Evolutionary conservation across 2,113 vertebrate genomes (phyloP).

Genomic region (Dasypus novemcinctus): DNA sequence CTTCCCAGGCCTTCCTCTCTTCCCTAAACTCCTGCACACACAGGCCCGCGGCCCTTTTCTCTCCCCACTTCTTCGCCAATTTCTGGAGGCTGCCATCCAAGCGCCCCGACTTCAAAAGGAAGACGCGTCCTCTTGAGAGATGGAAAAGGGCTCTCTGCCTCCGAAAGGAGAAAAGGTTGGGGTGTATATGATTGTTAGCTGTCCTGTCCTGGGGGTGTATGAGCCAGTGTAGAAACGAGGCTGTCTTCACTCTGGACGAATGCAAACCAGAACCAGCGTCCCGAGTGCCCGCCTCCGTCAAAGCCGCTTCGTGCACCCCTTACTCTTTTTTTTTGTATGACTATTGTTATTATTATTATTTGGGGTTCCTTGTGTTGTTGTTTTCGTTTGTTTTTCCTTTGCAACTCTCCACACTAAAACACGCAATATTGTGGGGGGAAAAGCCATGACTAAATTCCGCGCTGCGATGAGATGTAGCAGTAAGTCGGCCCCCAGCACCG

Average conservation of each 20-base stretch:
- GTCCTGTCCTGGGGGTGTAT: constrained; percentile 71
- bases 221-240: constrained; percentile 67
- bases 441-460: too few relatives aligned
- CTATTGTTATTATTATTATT: constrained; percentile 76
- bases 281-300: constrained; percentile 76
- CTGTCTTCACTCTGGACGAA: constrained; percentile 63
- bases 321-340: constrained; percentile 74
- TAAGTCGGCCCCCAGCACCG: too few relatives aligned
- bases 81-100: constrained; percentile 71
- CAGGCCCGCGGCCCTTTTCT: background rate
- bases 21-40: constrained; percentile 36
- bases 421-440: constrained; percentile 85
- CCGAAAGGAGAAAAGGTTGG: constrained; percentile 75
- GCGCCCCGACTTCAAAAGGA: constrained; percentile 72
- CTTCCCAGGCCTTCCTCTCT: constrained; percentile 19
- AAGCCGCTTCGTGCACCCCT: constrained; percentile 76
- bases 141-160: constrained; percentile 59
- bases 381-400: constrained; percentile 73
- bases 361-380: constrained; percentile 74
- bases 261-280: constrained; percentile 70
- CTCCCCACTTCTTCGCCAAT: constrained; percentile 19
- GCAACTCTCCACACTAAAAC: constrained; percentile 88
- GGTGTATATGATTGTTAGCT: constrained; percentile 76
- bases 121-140: constrained; percentile 48
- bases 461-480: too few relatives aligned